phyloP scores from a whole-genome alignment of 1,140 invertebrate species.

The Triops cancriformis region DNA sequence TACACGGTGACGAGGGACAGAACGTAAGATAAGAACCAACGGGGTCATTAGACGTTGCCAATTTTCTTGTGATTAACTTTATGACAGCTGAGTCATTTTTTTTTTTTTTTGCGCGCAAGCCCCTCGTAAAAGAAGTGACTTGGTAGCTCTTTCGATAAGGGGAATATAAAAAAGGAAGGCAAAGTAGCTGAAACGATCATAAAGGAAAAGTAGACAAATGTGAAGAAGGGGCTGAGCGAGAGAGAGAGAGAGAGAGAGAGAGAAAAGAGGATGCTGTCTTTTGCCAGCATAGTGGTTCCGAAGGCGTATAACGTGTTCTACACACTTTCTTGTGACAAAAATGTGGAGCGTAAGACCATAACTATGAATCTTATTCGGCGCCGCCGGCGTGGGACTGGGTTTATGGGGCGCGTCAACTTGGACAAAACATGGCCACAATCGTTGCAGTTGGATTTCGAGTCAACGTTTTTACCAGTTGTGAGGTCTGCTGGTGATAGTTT shows the following conservation, averaged over 20 bases:
- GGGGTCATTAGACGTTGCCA: neutral
- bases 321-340: constrained; percentile 11
- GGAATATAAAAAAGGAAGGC: neutral
- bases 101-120: neutral
- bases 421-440: neutral
- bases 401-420: neutral
- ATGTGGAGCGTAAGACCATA: neutral
- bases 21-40: neutral
- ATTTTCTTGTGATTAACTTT: neutral
- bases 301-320: neutral
- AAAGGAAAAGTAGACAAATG: neutral
- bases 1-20: neutral
- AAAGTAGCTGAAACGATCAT: neutral
- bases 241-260: neutral
- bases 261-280: neutral
- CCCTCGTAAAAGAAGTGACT: neutral
- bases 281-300: neutral
- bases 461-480: neutral
- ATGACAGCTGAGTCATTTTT: neutral
- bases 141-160: neutral
- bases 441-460: neutral
- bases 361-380: constrained; percentile 10
- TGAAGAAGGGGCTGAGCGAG: neutral
- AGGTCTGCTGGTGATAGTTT: neutral
- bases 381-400: neutral